phyloP scores from a whole-genome alignment of 2,888 invertebrate genomes.

The Hololepta plana region DNA sequence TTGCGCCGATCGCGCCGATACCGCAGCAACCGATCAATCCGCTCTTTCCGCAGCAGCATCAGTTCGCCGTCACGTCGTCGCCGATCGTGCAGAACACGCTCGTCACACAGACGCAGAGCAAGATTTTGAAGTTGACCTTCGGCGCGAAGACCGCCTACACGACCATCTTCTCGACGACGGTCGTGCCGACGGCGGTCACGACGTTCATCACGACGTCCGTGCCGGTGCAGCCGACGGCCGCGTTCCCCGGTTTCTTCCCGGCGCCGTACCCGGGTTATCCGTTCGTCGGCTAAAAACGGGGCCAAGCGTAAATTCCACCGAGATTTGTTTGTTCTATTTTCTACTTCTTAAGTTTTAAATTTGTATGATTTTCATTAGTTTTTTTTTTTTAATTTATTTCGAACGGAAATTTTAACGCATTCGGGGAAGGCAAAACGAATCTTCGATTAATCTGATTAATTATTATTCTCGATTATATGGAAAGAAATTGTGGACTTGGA shows the following conservation, averaged over 20 bases:
- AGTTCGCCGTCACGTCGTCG: conserved; percentile 59
- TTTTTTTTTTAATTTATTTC: too few relatives aligned
- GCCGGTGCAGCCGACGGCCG: conserved; percentile 46
- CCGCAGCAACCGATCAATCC: conserved; percentile 34
- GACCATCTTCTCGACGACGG: conserved; percentile 65
- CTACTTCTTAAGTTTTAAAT: too few relatives aligned
- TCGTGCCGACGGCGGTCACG: conserved; percentile 69
- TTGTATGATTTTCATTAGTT: too few relatives aligned
- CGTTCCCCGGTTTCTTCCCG: conserved; percentile 62
- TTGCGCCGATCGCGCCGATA: conserved; percentile 25
- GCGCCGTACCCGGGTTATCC: conserved; percentile 58
- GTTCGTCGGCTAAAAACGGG: conserved; percentile 49
- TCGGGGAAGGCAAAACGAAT: too few relatives aligned
- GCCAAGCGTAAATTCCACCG: too few relatives aligned
- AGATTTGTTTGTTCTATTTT: too few relatives aligned
- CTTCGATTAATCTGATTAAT: too few relatives aligned
- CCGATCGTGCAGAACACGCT: conserved; percentile 66
- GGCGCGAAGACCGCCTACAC: conserved; percentile 83
- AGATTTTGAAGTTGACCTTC: conserved; percentile 69
- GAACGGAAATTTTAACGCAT: too few relatives aligned
- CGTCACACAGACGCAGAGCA: conserved; percentile 62
- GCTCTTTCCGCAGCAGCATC: conserved; percentile 38
- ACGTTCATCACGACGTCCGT: conserved; percentile 67
- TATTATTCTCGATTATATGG: too few relatives aligned
- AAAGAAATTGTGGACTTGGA: too few relatives aligned